phyloP scores from a whole-genome alignment of 2,113 vertebrate species.

The Ellobius talpinus region DNA sequence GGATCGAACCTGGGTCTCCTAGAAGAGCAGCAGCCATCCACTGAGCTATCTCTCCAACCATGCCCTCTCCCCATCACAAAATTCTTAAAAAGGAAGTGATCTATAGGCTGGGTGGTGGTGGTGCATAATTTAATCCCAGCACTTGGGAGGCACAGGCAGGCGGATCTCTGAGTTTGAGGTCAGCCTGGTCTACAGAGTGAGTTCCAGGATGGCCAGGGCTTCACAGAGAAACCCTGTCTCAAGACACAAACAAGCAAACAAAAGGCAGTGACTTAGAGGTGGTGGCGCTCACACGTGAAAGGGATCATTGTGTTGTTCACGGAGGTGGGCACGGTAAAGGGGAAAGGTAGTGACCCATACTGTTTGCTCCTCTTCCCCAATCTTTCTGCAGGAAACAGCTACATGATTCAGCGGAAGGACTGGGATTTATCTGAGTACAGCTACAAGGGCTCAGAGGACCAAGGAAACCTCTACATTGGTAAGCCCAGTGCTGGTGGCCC shows the following conservation, averaged over 20 bases:
- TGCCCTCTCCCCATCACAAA: too few species aligned
- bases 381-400: constrained; percentile 83
- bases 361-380: neutral
- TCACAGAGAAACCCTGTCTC: neutral
- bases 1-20: neutral
- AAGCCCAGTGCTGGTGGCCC: constrained; percentile 1
- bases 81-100: neutral
- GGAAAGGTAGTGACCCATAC: neutral
- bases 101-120: neutral
- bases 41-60: neutral
- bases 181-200: neutral
- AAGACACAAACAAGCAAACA: neutral
- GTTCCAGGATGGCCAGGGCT: neutral
- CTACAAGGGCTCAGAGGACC: constrained; percentile 77
- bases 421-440: constrained; percentile 87
- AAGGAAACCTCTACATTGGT: constrained; percentile 87
- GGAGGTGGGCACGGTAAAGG: neutral
- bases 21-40: neutral
- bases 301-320: neutral
- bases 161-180: neutral
- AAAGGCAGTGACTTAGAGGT: neutral
- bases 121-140: neutral
- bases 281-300: neutral
- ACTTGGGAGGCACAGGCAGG: neutral
- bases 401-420: constrained; percentile 84